phyloP scores from a whole-genome alignment of 2,888 invertebrate genomes.

The Branchipolynoe longqiensis region DNA sequence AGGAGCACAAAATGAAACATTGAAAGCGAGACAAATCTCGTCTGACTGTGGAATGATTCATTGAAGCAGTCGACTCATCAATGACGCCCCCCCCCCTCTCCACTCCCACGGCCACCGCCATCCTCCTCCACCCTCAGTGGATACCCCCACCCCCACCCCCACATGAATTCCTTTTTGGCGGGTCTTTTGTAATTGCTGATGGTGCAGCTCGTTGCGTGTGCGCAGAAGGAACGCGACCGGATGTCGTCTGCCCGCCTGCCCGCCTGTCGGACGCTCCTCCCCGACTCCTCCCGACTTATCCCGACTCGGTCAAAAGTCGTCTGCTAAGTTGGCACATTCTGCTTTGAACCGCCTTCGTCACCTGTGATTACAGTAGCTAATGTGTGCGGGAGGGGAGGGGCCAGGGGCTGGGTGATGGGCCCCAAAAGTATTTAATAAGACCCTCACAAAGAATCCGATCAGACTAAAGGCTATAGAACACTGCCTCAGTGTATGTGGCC shows the following conservation, averaged over 20 bases:
- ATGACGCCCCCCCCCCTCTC: no score
- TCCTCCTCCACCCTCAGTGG: no score
- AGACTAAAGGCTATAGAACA: conserved; percentile 43
- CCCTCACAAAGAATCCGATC: conserved; percentile 37
- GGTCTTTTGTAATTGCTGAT: conserved; percentile 7
- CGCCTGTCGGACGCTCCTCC: background rate
- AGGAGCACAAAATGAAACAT: no score
- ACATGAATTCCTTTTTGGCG: conserved; percentile 12
- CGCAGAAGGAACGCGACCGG: no score
- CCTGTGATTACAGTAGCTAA: conserved; percentile 43
- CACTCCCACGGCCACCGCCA: no score
- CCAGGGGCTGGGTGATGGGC: background rate
- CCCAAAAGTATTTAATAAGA: conserved; percentile 46
- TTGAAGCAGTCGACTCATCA: conserved; percentile 6
- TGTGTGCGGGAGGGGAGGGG: conserved; percentile 52
- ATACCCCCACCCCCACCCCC: no score
- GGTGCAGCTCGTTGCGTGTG: background rate
- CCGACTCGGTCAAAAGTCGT: conserved; percentile 2
- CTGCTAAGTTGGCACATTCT: conserved; percentile 32
- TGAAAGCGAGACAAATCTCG: no score
- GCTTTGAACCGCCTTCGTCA: conserved; percentile 44
- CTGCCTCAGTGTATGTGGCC: conserved; percentile 14
- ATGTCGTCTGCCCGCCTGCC: no score
- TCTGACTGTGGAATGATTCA: no score
- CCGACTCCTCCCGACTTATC: background rate